Base-by-base conservation (phyloP, 1,140 invertebrate species). In the Bacillus rossius region DNA sequence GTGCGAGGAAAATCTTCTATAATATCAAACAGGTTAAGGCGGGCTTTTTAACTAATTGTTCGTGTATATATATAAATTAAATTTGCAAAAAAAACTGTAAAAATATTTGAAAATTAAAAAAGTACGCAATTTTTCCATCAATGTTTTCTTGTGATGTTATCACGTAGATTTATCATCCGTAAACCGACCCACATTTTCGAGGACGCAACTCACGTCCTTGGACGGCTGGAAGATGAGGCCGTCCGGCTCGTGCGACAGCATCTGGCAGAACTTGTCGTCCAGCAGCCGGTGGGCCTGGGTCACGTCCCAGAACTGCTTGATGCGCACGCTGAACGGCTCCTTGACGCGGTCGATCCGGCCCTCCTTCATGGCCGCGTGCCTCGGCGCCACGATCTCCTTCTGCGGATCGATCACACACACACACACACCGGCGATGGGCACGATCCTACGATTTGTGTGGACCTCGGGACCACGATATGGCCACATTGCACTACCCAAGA, bases 221-320 rank as follows among this genome's bases (percentile, higher is more conserved):
- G 87, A 81, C 1, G 98, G 98, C 72, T 99, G 97, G 72, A 99
- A 99, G 66, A 99, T 96, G 0, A 99, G 78, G 43, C 98, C 98
- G 73, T 99, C 98, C 0, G 96, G 94, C 75, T 99, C 94, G 70
- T 99, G 98, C 19, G 82, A 79, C 1, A 99, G 74, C 48, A 87
- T 82, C 60, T 85, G 85, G 0, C 86, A 81, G 74, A 99, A 99
- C 68, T 93, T 92, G 47, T 90, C 87, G 54, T 88, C 83, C 14
- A 98, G 75, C 16, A 98, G 74, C 68, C 81, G 85, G 10, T 85
- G 77, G 14, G 78, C 75, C 64, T 84, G 80, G 0, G 76, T 78
- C 0, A 98, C 72, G 48, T 91, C 86, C 85, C 88, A 98, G 75
- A 98, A 99, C 22, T 88, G 82, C 74, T 99, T 99, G 19, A 82